phyloP scores from a whole-genome alignment of 1,140 invertebrate genomes.

The Bombus polaris region DNA sequence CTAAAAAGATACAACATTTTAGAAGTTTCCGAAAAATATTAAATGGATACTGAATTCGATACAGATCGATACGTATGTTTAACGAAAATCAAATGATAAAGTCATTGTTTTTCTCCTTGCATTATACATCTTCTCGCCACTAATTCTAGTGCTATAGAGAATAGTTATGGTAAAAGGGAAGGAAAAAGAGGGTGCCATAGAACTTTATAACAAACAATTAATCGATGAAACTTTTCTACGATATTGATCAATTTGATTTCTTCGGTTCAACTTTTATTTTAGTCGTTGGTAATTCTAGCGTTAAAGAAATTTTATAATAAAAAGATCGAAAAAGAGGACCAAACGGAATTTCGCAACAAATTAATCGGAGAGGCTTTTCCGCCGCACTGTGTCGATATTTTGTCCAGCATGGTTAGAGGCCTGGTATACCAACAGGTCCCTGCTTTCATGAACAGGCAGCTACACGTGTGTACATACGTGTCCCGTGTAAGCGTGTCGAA shows the following conservation, averaged over 20 bases:
- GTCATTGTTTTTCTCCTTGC: no score
- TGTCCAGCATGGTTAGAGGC: not conserved
- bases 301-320: not conserved
- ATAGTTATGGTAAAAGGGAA: no score
- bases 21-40: not conserved
- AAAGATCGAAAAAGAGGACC: not conserved
- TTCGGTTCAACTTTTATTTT: not conserved
- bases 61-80: no score
- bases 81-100: no score
- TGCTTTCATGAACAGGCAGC: constrained; percentile 2
- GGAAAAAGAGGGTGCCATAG: no score
- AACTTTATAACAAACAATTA: not conserved
- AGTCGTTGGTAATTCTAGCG: not conserved
- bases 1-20: not conserved
- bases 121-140: no score
- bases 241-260: no score
- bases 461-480: not conserved
- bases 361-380: not conserved
- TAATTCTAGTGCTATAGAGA: no score
- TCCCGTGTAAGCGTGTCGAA: constrained; percentile 40
- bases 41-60: not conserved
- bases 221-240: not conserved
- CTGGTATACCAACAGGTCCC: constrained; percentile 11
- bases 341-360: not conserved
- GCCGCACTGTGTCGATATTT: not conserved